Evolutionary conservation across 1,140 invertebrate genomes (phyloP), one percentile per base, ranked within the genome.

Genomic region (Phymorhynchus buccinoides): DNA sequence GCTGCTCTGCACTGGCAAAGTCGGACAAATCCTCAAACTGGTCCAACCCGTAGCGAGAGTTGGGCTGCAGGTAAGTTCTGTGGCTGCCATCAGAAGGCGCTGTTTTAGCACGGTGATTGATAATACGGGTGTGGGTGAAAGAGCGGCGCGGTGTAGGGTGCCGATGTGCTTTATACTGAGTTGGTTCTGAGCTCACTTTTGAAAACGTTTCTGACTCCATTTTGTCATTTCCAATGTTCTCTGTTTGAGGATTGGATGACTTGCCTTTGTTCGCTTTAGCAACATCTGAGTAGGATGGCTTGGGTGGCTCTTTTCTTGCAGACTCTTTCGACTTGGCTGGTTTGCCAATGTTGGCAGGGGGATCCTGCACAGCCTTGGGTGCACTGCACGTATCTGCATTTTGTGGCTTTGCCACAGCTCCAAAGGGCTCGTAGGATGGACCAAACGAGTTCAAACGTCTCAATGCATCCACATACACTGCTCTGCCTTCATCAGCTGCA

Each of bases 1-100:
- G 52, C 32, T 56, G 71, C 52, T 83, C 80, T 27, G 79, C 73
- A 52, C 82, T 35, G 3, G 35, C 66, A 68, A 75, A 79, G 56
- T 42, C 37, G 18, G 73, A 44, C 68, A 83, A 1, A 27, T 89
- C 88, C 32, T 90, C 89, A 89, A 90, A 90, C 32, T 88, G 86
- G 83, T 90, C 90, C 16, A 90, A 83, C 27, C 90, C 90, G 87
- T 90, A 90, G 39, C 88, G 90, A 52, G 90, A 89, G 81, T 90
- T 86, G n/a, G 90, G 90, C 62, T 62, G 86, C n/a, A 89, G 86
- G 56, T 86, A 82, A 35, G 82, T 86, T 48, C 85, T 85, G 62
- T 88, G 83, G 66, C 88, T 75, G n/a, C 68, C 85, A 86, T 88
- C 88, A 62, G 84, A 35, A 27, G 68, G 12, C 27, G 27, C 35